Conservation (phyloP, 2,113 vertebrate genomes). For the Piaya cayana region DNA sequence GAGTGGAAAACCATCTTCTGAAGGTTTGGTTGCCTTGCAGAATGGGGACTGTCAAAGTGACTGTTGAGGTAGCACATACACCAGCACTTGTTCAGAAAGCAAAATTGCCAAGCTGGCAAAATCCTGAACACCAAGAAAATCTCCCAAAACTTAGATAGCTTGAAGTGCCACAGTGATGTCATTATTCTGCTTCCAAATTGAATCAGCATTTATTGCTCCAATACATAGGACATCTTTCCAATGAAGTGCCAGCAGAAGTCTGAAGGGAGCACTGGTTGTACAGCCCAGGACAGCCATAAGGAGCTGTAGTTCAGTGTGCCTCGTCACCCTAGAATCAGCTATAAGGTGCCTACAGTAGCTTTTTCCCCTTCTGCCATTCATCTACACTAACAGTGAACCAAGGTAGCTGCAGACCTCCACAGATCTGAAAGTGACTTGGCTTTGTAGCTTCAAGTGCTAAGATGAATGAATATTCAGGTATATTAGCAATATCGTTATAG, state of each 20-base stretch:
- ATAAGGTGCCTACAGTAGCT: background rate
- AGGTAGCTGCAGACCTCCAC: background rate
- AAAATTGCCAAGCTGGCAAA: background rate
- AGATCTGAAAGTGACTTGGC: background rate
- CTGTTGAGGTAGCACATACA: background rate
- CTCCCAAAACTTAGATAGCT: background rate
- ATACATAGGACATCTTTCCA: background rate
- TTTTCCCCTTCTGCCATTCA: background rate
- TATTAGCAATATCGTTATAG: background rate
- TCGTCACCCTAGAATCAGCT: background rate
- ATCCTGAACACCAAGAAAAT: background rate
- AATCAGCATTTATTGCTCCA: background rate
- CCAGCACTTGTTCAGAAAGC: background rate
- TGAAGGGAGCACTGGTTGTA: background rate
- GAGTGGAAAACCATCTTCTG: background rate
- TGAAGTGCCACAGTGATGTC: background rate
- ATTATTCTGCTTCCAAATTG: background rate
- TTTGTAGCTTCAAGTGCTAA: background rate
- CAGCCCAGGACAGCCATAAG: background rate
- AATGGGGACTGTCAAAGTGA: background rate
- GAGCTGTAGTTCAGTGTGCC: background rate
- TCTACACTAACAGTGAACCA: background rate
- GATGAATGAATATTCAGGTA: conserved; percentile 2
- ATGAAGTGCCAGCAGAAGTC: background rate
- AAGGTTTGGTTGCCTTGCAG: background rate